Evolutionary conservation across 1,140 invertebrate species (phyloP), one percentile per base, ranked within the genome.

Genomic region (Megalonaias nervosa): DNA sequence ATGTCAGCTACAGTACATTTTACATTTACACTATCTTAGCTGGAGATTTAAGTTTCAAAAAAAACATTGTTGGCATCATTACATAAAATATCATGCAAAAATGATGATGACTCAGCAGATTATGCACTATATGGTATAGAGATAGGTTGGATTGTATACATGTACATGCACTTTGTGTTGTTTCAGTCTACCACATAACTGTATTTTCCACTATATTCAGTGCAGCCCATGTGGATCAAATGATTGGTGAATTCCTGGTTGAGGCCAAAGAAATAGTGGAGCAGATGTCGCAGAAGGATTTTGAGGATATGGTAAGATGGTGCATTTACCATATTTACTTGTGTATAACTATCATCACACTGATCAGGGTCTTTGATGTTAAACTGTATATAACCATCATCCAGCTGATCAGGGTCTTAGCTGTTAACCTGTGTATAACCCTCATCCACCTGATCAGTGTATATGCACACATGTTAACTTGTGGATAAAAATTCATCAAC

Each of bases 241-340:
- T 68, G 71, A 68, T 78, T 1, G 71, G 69, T 23, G 58, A 73
- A 38, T 78, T 78, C 59, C 38, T 78, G 66, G 19, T 68, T 5
- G 70, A 78, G 71, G 74, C 74, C 71, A 68, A 57, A 62, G 66
- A 73, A 16, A 72, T 78, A 19, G 59, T 78, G 31, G 9, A 58
- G 16, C 73, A 26, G 26, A 74, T 68, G 64, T 69, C 76, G 0
- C 21, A 78, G 31, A 58, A 78, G 15, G 76, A 78, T 13, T 78
- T 78, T 78, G 58, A 78, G 16, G 61, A 64, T 21, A 23, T 78
- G 76, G 76, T 78, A 72, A 67, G n/a, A 2, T 26, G 15, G 3
- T 21, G 31, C 23, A 60, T 60, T n/a, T 21, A 17, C 2, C 31
- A 26, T 26, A 61, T 21, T 71, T 21, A 48, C 38, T 1, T 48